Base-by-base conservation (phyloP, 2,888 invertebrate species). In the Tipula vernalis region DNA sequence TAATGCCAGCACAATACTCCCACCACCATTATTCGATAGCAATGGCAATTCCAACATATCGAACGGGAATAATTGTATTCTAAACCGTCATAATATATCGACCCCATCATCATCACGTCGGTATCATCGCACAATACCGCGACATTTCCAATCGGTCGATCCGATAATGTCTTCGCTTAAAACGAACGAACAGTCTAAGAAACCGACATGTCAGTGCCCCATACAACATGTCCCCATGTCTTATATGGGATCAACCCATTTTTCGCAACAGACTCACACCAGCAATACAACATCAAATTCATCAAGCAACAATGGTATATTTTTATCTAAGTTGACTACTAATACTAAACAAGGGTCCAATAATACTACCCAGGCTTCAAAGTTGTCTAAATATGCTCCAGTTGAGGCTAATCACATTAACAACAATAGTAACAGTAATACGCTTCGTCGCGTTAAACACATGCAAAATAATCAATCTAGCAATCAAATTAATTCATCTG, bases 191-290 rank as follows among this genome's bases (percentile, higher is more conserved):
- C 87, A 86, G 87, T 86, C 86, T 12, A 91, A 92, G 88, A 92
- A 91, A 86, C 91, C 92, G 44, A 91, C 91, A 87, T 92, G 92
- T 88, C 92, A 92, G 88, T 92, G 92, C 87, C 92, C 92, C 39
- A 90, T 92, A 57, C 92, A 91, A 86, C 92, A 91, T 88, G 91
- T 91, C 36, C 92, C 92, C 87, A 92, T 92, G 91, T 91, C 91
- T 12, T 92, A 92, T 87, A 92, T 92, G 91, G 91, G 91, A 41
- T 89, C 91, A 57, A 91, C 90, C 87, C 90, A 90, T 87, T 88
- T 90, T 8, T 90, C 84, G 15, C 84, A 84, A 15, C 84, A 84
- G 39, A 39, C 84, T 13, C 90, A 89, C 36, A 88, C 89, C 86
- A 90, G 89, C 86, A 90, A 89, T 88, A 89, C 86, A 12, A 42